Evolutionary conservation across 2,797 vertebrate genomes (phyloP).

Genomic region (Typhlichthys eigenmanni): DNA sequence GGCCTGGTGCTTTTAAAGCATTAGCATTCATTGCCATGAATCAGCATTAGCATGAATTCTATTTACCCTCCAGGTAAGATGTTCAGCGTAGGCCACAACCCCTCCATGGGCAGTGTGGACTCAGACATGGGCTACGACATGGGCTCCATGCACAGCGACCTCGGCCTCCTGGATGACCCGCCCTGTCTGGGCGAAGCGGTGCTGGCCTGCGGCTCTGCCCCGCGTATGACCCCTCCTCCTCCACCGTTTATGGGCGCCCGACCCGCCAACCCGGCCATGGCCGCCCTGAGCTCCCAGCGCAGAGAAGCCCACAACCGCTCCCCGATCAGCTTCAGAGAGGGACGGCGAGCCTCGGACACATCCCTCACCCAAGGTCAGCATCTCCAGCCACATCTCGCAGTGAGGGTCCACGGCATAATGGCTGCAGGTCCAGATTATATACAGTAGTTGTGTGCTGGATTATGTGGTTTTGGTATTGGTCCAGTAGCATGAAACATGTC

Average conservation of each 20-base stretch:
- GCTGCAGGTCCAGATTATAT: no score
- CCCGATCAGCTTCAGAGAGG: constrained; percentile 96
- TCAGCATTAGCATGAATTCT: background rate
- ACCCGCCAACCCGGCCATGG: constrained; percentile 90
- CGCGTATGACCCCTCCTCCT: constrained; percentile 69
- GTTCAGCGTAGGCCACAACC: constrained; percentile 85
- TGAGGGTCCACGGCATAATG: no score
- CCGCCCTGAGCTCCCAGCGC: constrained; percentile 84
- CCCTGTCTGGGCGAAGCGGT: constrained; percentile 84
- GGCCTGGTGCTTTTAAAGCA: no score
- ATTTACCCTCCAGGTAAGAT: constrained; percentile 81
- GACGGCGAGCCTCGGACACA: constrained; percentile 93
- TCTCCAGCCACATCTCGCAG: background rate
- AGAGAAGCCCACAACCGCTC: constrained; percentile 94
- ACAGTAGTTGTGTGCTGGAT: no score
- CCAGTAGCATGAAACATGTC: no score
- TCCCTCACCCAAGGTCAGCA: constrained; percentile 94
- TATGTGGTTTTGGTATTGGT: no score
- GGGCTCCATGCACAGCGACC: constrained; percentile 89
- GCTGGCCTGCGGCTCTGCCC: constrained; percentile 73
- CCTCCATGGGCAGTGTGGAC: constrained; percentile 89
- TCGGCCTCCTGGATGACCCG: constrained; percentile 85
- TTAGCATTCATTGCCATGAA: no score
- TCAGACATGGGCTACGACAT: constrained; percentile 87
- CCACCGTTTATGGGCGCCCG: constrained; percentile 79